A percentile compares a stretch with the other conserved stretches of the same genome.
phyloP scores from a whole-genome alignment of 1,140 invertebrate species.

The Plutomurus gul region DNA sequence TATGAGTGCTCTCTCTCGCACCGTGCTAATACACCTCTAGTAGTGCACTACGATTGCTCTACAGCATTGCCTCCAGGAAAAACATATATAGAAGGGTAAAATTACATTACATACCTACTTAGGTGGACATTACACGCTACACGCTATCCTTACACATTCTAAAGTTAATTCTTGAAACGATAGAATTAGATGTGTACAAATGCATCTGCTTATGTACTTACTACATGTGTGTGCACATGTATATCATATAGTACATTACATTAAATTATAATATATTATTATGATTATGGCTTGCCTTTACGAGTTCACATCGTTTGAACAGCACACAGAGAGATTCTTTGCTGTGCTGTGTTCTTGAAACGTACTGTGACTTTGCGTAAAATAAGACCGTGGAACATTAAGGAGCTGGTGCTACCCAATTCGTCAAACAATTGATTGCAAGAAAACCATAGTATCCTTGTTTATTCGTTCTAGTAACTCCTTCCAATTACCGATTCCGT shows the following conservation, averaged over 20 bases:
- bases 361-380: no score
- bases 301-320: background rate
- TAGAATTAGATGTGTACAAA: no score
- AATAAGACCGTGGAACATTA: no score
- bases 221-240: background rate
- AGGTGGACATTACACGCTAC: no score
- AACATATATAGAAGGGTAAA: background rate
- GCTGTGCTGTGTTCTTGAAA: background rate
- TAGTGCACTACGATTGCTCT: no score
- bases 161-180: no score
- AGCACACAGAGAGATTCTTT: no score
- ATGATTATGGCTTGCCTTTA: background rate
- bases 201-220: no score
- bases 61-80: background rate
- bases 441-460: slow-evolving; percentile 15
- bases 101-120: background rate
- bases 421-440: slow-evolving; percentile 7
- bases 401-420: background rate
- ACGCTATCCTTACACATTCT: no score
- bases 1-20: no score
- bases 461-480: slow-evolving; percentile 29
- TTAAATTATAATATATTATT: background rate
- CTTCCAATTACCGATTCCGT: slow-evolving; percentile 23
- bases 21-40: no score
- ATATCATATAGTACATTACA: background rate